These are phyloP conservation scores for Pristionchus entomophagus DNA, from an alignment of 2,888 invertebrate genomes.

Conservation along the genomic window DNA sequence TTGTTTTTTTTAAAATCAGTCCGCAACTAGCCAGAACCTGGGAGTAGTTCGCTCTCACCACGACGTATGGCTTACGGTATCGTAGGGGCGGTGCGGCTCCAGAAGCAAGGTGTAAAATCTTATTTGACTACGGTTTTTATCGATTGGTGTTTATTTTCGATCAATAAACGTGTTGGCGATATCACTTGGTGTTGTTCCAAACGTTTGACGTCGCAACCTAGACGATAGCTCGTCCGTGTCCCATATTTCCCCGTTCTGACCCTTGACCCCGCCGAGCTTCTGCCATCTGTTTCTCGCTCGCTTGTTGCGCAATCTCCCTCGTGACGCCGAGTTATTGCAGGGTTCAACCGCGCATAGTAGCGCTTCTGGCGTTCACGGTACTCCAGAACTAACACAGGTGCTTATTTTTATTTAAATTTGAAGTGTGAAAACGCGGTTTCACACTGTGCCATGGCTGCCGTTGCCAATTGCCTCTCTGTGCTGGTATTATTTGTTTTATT, in stretches of 20 bases:
- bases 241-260: background rate
- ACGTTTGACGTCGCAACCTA: no score
- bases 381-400: constrained; percentile 3
- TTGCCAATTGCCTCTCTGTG: background rate
- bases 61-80: background rate
- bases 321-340: background rate
- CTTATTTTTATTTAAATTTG: background rate
- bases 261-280: background rate
- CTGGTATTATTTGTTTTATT: background rate
- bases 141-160: background rate
- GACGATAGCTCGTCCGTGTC: background rate
- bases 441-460: background rate
- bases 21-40: background rate
- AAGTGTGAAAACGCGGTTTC: background rate
- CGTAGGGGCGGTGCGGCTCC: background rate
- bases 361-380: background rate
- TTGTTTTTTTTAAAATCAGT: background rate
- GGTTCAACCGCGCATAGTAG: constrained; percentile 39
- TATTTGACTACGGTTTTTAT: background rate
- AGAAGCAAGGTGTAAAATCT: background rate
- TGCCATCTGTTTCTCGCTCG: background rate
- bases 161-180: no score
- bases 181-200: no score
- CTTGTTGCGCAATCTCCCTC: background rate
- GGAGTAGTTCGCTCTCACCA: background rate